These are phyloP conservation scores for Enteromius anoplus DNA, from an alignment of 2,797 vertebrate species.

Conservation along the genomic window DNA sequence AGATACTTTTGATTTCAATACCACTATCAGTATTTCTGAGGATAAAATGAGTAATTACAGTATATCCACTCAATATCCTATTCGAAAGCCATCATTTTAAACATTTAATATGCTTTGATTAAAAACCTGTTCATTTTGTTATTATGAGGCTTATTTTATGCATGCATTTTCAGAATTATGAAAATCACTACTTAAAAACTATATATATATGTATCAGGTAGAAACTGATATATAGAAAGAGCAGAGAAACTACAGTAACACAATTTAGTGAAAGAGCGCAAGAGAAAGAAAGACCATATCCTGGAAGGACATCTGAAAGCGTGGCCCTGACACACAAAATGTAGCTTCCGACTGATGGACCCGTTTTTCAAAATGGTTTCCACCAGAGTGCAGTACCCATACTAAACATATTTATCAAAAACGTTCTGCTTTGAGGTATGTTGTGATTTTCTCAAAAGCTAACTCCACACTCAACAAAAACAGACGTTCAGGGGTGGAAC, in stretches of 20 bases:
- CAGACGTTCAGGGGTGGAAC: slow-evolving; percentile 23
- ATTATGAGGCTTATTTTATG: not conserved
- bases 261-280: not conserved
- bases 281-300: not conserved
- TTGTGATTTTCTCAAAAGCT: slow-evolving; percentile 47
- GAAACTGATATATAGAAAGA: not conserved
- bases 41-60: not conserved
- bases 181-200: no score
- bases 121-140: not conserved
- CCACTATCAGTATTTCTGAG: not conserved
- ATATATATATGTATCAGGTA: not conserved
- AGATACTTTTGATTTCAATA: not conserved
- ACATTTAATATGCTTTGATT: not conserved
- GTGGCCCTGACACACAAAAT: slow-evolving; percentile 30
- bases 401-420: slow-evolving; percentile 51
- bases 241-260: not conserved
- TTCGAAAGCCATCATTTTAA: not conserved
- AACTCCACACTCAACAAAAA: slow-evolving; percentile 40
- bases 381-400: slow-evolving; percentile 14
- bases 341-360: slow-evolving; percentile 26
- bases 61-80: not conserved
- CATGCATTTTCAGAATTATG: no score
- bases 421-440: slow-evolving; percentile 51
- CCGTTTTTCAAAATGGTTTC: slow-evolving; percentile 38
- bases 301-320: slow-evolving; percentile 28